These are phyloP conservation scores for Orussus abietinus DNA, from an alignment of 1,140 invertebrate genomes.

Conservation along the genomic window DNA sequence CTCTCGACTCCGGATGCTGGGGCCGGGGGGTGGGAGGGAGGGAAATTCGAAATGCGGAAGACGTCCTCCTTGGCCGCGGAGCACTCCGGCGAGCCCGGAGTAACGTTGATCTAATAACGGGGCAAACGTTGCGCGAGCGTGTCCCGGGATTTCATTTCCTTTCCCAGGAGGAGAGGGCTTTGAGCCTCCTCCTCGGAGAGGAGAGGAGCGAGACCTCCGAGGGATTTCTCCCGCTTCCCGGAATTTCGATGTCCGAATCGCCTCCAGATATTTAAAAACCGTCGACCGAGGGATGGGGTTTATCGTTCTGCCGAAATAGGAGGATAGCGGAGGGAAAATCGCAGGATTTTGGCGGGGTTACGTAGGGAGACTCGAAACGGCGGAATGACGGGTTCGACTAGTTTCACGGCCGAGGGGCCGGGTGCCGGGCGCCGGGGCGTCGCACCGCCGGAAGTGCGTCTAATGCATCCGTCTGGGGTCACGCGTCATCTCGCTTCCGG, in stretches of 20 bases:
- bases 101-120: slow-evolving; percentile 39
- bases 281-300: too few species aligned
- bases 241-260: too few species aligned
- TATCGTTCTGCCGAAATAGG: too few species aligned
- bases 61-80: slow-evolving; percentile 22
- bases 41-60: slow-evolving; percentile 18
- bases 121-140: slow-evolving; percentile 33
- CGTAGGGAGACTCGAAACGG: slow-evolving; percentile 31
- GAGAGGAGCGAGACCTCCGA: slow-evolving; percentile 8
- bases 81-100: slow-evolving; percentile 21
- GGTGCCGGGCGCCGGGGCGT: slow-evolving; percentile 41
- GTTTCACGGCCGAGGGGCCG: slow-evolving; percentile 34
- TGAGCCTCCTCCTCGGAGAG: too few species aligned
- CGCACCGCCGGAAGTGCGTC: slow-evolving; percentile 52
- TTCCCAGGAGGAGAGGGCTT: slow-evolving; percentile 21
- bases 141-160: slow-evolving; percentile 38
- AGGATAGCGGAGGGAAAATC: too few species aligned
- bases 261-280: too few species aligned
- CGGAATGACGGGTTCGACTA: slow-evolving; percentile 26
- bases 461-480: slow-evolving; percentile 56
- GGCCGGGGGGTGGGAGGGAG: background rate
- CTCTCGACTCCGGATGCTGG: background rate
- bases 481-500: slow-evolving; percentile 51
- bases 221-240: too few species aligned
- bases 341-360: too few species aligned